Conservation (phyloP, 2,888 invertebrate species). For the Sympetrum striolatum region DNA sequence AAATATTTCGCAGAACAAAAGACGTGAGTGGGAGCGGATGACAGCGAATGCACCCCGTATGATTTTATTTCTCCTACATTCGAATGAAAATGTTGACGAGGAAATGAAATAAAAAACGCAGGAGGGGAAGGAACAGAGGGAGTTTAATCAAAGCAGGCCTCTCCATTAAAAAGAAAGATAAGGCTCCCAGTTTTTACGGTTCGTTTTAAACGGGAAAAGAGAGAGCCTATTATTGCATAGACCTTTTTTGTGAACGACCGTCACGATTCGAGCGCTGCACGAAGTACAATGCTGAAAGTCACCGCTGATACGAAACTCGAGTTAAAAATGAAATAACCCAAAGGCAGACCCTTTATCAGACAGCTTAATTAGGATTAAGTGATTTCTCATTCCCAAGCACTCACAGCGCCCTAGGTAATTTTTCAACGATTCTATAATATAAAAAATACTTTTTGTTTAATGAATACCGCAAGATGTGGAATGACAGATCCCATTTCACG, state of each 20-base stretch:
- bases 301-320: too few species aligned
- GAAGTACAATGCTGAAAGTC: neutral
- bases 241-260: neutral
- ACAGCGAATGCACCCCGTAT: neutral
- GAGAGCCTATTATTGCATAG: neutral
- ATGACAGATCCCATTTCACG: too few species aligned
- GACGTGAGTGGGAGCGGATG: neutral
- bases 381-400: neutral
- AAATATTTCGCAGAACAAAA: neutral
- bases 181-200: neutral
- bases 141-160: conserved; percentile 37
- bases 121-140: neutral
- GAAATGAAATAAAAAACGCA: conserved; percentile 18
- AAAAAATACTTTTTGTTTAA: too few species aligned
- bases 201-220: neutral
- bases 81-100: conserved; percentile 32
- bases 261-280: neutral
- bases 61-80: neutral
- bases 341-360: neutral
- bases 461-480: too few species aligned
- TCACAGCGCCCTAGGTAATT: too few species aligned
- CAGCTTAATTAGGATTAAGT: neutral
- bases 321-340: neutral
- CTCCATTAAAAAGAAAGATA: conserved; percentile 12
- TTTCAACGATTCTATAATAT: too few species aligned